These are phyloP conservation scores for Pachyuromys duprasi DNA, from an alignment of 2,797 vertebrate species.

Conservation along the genomic window DNA sequence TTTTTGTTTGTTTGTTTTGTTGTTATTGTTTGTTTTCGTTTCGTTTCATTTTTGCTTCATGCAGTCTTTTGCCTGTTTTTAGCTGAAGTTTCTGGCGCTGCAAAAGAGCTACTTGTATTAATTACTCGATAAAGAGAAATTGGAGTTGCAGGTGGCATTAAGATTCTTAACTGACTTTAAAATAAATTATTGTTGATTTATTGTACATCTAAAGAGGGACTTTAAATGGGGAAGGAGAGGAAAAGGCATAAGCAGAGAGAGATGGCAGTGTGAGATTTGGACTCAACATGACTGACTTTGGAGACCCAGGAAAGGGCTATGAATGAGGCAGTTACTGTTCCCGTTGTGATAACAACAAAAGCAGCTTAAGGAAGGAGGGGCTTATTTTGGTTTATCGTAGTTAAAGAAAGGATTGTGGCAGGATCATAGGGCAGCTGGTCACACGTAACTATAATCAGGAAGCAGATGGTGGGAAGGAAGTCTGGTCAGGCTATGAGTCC, in stretches of 20 bases:
- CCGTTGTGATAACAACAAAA: not conserved
- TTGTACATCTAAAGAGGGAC: not conserved
- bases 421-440: not conserved
- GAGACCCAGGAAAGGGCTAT: not conserved
- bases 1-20: too few species aligned
- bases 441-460: not conserved
- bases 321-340: too few species aligned
- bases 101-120: not conserved
- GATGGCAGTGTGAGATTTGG: not conserved
- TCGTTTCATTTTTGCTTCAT: not conserved
- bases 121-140: constrained; percentile 22
- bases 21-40: too few species aligned
- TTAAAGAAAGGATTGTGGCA: not conserved
- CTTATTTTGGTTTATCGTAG: not conserved
- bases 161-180: constrained; percentile 6
- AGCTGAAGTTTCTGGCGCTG: not conserved
- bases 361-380: not conserved
- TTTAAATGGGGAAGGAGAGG: not conserved
- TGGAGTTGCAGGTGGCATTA: not conserved
- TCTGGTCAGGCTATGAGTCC: not conserved
- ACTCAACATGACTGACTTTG: not conserved
- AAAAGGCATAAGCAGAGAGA: not conserved
- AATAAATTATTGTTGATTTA: not conserved
- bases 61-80: not conserved
- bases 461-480: not conserved